Evolutionary conservation across 1,140 invertebrate genomes (phyloP), one percentile per base, ranked within the genome.

Genomic region (Aphelinus certus): DNA sequence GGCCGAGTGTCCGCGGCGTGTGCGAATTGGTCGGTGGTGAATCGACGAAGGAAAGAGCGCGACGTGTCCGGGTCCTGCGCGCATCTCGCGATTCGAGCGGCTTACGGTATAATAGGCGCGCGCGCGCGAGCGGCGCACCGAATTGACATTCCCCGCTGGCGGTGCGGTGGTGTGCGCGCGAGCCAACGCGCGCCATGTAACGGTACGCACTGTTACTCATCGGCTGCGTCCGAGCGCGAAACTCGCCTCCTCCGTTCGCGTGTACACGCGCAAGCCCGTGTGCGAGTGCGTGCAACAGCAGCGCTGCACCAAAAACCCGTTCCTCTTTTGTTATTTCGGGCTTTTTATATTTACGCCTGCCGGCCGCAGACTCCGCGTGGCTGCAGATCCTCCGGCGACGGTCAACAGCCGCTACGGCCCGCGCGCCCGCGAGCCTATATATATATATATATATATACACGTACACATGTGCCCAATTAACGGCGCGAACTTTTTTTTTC

Each of bases 191-290:
- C 53, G 53, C n/a, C 45, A 55, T 26, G 26, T 77, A 77, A 77
- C 76, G 76, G 76, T 73, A 77, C 49, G 58, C 69, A 69, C 56
- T 76, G 71, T 77, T 77, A 77, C 65, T 77, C 76, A 73, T 77
- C 71, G 65, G 3, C 3, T 46, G 49, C 48, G 53, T 64, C 58
- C 75, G 47, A 62, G 57, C 57, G 69, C 69, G n/a, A 71, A 68
- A 56, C 62, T 10, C 56, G 47, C 26, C 7, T 55, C 51, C 2
- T 58, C 26, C 56, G 63, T 0, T 47, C n/a, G 42, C 26, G 53
- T 48, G 26, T 65, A 56, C 42, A 45, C 7, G 60, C 46, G 45
- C 10, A 47, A 4, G 5, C 9, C n/a, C n/a, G 43, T 7, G 47
- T 61, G 3, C 10, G 3, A 6, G 2, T 68, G 3, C 9, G 26